phyloP scores from a whole-genome alignment of 2,113 vertebrate species.

The Rhinolophus sinicus region DNA sequence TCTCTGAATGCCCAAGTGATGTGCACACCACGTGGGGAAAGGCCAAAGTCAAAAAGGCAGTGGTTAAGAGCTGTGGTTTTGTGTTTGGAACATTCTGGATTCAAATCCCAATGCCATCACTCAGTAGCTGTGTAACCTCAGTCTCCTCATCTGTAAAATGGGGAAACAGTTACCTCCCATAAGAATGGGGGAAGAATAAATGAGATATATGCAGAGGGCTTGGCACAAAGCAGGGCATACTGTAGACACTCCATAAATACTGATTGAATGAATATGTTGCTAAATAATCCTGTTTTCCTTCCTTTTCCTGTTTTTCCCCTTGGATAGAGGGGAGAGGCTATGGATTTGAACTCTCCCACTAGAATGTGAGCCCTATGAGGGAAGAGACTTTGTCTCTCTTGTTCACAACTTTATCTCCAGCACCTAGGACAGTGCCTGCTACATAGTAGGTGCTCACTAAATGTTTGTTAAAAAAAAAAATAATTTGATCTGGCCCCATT shows the following conservation, averaged over 20 bases:
- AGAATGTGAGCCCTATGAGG: accelerated
- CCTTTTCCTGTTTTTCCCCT: background rate
- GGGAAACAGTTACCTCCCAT: background rate
- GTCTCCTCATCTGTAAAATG: background rate
- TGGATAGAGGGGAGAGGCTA: background rate
- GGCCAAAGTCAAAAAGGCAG: background rate
- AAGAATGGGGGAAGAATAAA: background rate
- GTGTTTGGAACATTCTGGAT: background rate
- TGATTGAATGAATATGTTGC: accelerated
- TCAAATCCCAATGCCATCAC: background rate
- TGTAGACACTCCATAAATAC: background rate
- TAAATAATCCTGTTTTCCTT: background rate
- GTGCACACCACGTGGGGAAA: background rate
- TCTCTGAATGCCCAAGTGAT: background rate
- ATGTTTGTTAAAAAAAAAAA: accelerated
- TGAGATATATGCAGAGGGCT: accelerated
- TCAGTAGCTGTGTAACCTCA: background rate
- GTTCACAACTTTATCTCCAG: background rate
- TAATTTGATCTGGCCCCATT: background rate
- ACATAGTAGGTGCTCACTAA: background rate
- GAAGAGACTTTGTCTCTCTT: background rate
- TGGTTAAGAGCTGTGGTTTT: background rate
- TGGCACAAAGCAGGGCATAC: background rate
- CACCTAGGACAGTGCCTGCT: background rate
- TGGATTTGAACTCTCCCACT: background rate